A percentile compares a stretch with the other conserved stretches of the same genome.
Evolutionary conservation across 2,888 invertebrate species (phyloP).

Genomic region (Phortica okadai): DNA sequence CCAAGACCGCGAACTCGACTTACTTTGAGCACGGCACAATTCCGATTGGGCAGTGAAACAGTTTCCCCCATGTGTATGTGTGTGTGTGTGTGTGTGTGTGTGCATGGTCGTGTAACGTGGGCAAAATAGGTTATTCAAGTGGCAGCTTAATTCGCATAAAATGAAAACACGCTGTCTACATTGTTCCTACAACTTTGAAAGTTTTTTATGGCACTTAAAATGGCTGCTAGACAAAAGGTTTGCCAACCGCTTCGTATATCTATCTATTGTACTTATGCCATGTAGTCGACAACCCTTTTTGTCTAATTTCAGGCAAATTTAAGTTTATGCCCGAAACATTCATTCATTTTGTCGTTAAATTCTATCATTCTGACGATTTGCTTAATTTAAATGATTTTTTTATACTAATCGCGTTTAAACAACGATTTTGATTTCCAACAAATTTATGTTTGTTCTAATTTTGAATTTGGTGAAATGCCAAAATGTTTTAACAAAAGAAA

Average conservation of each 20-base stretch:
- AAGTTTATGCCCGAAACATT: conserved; percentile 21
- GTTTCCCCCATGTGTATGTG: conserved; percentile 29
- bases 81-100: conserved; percentile 37
- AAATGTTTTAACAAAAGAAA: too few relatives aligned
- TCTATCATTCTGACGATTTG: conserved; percentile 3
- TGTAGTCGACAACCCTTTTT: conserved; percentile 25
- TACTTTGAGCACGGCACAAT: not conserved
- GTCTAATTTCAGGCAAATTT: conserved; percentile 35
- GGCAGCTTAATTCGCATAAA: conserved; percentile 76
- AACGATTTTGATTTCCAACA: not conserved
- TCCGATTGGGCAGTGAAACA: conserved; percentile 23
- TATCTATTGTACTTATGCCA: conserved; percentile 41
- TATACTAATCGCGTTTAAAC: not conserved
- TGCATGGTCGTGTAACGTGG: conserved; percentile 50
- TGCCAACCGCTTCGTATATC: conserved; percentile 56
- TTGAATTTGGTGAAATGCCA: too few relatives aligned
- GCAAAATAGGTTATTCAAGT: conserved; percentile 72
- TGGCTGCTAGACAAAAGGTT: conserved; percentile 69
- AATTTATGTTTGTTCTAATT: too few relatives aligned
- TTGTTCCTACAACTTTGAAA: conserved; percentile 74
- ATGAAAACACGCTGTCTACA: conserved; percentile 76
- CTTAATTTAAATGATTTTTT: conserved; percentile 2
- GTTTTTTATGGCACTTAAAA: conserved; percentile 72
- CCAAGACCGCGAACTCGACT: not conserved
- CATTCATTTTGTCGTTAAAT: conserved; percentile 11